Evolutionary conservation across 2,888 invertebrate species (phyloP).

Genomic region (Pandemis heparana): DNA sequence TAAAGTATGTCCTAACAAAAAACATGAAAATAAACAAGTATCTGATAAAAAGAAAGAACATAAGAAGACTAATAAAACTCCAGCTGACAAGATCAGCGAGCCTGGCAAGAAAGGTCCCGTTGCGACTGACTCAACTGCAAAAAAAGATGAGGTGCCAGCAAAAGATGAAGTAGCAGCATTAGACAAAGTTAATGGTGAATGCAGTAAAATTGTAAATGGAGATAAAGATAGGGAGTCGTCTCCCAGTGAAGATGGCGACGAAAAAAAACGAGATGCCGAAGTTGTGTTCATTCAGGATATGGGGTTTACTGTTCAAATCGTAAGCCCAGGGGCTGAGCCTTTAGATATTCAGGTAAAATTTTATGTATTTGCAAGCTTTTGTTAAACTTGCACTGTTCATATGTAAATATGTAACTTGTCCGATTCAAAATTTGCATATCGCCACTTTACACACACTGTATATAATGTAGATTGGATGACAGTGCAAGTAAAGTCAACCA

Average conservation of each 20-base stretch:
- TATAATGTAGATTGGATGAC: no score
- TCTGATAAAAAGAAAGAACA: conserved; percentile 73
- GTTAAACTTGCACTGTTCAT: no score
- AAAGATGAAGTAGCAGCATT: conserved; percentile 57
- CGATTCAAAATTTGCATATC: no score
- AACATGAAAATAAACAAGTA: conserved; percentile 60
- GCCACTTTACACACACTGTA: no score
- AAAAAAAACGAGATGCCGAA: conserved; percentile 89
- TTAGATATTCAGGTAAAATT: conserved; percentile 94
- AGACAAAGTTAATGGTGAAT: conserved; percentile 69
- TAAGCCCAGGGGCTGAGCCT: conserved; percentile 95
- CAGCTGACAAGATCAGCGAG: conserved; percentile 63
- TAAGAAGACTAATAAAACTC: conserved; percentile 65
- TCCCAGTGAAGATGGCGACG: conserved; percentile 83
- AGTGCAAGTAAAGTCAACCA: not conserved
- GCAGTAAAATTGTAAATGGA: conserved; percentile 69
- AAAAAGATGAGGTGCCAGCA: conserved; percentile 56
- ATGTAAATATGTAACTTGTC: no score
- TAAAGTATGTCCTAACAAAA: conserved; percentile 60
- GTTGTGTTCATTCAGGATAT: conserved; percentile 96
- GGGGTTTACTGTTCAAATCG: conserved; percentile 97
- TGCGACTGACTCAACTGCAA: conserved; percentile 58
- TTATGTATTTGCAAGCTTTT: not conserved
- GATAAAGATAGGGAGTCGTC: conserved; percentile 78
- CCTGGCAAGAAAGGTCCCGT: conserved; percentile 65